Base-by-base conservation (phyloP, 2,888 invertebrate species). In the Cephonodes hylas region DNA sequence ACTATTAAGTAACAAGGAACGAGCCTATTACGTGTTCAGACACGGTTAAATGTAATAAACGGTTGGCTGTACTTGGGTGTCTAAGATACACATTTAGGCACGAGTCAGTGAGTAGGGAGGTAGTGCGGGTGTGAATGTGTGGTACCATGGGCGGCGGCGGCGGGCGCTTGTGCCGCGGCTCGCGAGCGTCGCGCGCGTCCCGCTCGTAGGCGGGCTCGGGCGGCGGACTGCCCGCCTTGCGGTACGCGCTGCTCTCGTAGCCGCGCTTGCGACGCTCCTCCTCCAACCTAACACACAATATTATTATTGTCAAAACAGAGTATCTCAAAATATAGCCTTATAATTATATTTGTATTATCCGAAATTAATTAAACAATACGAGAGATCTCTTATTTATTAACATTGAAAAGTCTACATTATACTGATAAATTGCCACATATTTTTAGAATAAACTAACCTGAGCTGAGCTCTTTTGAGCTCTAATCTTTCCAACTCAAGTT, bases 381-480 rank as follows among this genome's bases (percentile, higher is more conserved):
- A n/a, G n/a, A n/a, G n/a, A n/a, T n/a, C 58, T n/a, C 2, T 13
- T 22, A 23, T 31, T 20, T 15, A 56, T 6, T n/a, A n/a, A n/a
- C n/a, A n/a, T n/a, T n/a, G n/a, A n/a, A n/a, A n/a, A n/a, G n/a
- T n/a, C n/a, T n/a, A n/a, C n/a, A n/a, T n/a, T n/a, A n/a, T n/a
- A n/a, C n/a, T n/a, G n/a, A n/a, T n/a, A n/a, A n/a, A n/a, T n/a
- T n/a, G n/a, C n/a, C n/a, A n/a, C n/a, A n/a, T n/a, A n/a, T n/a
- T n/a, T n/a, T n/a, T n/a, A n/a, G n/a, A n/a, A n/a, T n/a, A n/a
- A n/a, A 7, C 34, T 27, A 84, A 95, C 95, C 94, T 94, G 86
- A 96, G 93, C 79, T 97, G 96, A 66, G 96, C 96, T 63, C 97
- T 93, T 84, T 97, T 96, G 63, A 98, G 87, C 78, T 98, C 97